Conservation (phyloP, 1,140 invertebrate genomes). For the Chironomus striatipennis region DNA sequence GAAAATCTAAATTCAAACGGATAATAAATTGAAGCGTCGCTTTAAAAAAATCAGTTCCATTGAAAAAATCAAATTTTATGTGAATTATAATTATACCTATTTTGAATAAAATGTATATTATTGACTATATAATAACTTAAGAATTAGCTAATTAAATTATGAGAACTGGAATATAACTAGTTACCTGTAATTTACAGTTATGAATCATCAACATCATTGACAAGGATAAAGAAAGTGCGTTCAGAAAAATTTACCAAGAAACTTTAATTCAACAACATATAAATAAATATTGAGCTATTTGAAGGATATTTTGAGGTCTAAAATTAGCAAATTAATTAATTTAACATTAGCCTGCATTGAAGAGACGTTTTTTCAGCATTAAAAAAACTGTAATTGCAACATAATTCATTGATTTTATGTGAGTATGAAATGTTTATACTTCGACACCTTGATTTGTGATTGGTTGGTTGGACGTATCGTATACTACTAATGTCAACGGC, state of each 20-base stretch:
- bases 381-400: neutral
- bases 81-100: too few species aligned
- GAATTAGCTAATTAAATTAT: too few species aligned
- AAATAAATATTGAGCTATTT: neutral
- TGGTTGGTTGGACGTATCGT: neutral
- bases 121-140: too few species aligned
- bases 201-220: too few species aligned
- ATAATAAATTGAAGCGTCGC: too few species aligned
- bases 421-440: neutral
- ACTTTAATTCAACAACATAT: neutral
- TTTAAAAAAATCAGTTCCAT: too few species aligned
- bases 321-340: neutral
- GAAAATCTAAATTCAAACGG: too few species aligned
- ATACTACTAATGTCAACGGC: neutral
- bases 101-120: too few species aligned
- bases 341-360: neutral
- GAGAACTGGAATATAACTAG: too few species aligned
- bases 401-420: constrained; percentile 14
- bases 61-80: too few species aligned
- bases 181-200: too few species aligned
- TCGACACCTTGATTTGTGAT: neutral
- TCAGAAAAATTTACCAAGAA: neutral
- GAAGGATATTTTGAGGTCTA: neutral
- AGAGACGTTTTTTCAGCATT: neutral
- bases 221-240: neutral